Percentiles rank a stretch among this genome's conserved stretches.
Evolutionary conservation across 2,113 vertebrate genomes (phyloP).

Genomic region (Cryptoleucopteryx plumbea): DNA sequence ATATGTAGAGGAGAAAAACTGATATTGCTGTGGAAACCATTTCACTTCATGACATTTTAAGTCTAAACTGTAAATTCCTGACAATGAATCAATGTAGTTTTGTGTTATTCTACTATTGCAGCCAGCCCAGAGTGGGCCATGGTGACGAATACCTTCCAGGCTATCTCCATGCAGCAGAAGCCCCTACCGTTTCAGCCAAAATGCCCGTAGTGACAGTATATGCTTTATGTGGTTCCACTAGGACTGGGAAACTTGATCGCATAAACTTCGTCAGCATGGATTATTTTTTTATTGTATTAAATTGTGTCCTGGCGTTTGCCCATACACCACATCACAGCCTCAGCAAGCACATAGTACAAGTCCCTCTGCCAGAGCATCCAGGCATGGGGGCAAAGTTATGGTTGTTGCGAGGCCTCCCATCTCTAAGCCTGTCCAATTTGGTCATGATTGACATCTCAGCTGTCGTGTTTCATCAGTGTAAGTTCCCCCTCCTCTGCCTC

Average conservation of each 20-base stretch:
- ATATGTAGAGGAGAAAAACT: slow-evolving; percentile 1
- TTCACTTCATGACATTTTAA: slow-evolving; percentile 25
- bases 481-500: not conserved
- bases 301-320: not conserved
- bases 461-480: not conserved
- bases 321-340: not conserved
- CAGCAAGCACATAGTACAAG: not conserved
- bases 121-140: not conserved
- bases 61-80: slow-evolving; percentile 3
- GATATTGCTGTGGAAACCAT: slow-evolving; percentile 35
- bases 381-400: slow-evolving; percentile 12
- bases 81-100: slow-evolving; percentile 28
- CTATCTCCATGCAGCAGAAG: slow-evolving; percentile 29
- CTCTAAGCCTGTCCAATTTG: slow-evolving; percentile 6
- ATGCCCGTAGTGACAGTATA: not conserved
- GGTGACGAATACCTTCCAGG: not conserved
- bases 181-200: not conserved
- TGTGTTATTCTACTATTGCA: not conserved
- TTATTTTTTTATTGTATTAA: slow-evolving; percentile 15
- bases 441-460: slow-evolving; percentile 13
- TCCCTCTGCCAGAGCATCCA: not conserved
- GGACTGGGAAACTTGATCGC: slow-evolving; percentile 3
- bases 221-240: slow-evolving; percentile 17
- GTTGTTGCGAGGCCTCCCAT: not conserved
- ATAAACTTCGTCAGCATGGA: not conserved